These are phyloP conservation scores for Loripinus fragilis DNA, from an alignment of 2,888 invertebrate genomes.

Conservation along the genomic window DNA sequence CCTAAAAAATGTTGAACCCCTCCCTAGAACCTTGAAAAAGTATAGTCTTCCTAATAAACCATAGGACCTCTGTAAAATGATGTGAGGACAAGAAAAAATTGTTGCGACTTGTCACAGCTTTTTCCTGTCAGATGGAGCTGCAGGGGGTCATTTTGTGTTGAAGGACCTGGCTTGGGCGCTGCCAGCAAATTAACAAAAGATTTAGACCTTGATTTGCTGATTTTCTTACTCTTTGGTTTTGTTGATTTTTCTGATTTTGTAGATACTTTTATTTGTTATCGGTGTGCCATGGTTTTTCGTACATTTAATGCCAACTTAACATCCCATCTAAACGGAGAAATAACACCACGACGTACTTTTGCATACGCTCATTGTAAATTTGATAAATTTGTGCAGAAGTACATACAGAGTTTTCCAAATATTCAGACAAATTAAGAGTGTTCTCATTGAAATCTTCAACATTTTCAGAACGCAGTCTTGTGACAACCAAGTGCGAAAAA, in stretches of 20 bases:
- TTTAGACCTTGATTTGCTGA: neutral
- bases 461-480: neutral
- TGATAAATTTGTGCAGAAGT: neutral
- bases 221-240: neutral
- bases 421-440: neutral
- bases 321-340: neutral
- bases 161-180: neutral
- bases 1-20: too few species aligned
- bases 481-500: neutral
- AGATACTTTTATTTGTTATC: neutral
- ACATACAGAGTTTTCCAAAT: neutral
- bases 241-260: neutral
- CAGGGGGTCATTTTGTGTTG: neutral
- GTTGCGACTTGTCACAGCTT: too few species aligned
- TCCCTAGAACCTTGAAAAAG: too few species aligned
- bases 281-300: slow-evolving; percentile 2
- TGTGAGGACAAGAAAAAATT: too few species aligned
- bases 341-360: slow-evolving; percentile 2
- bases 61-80: too few species aligned
- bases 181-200: neutral
- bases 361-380: neutral
- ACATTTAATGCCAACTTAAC: neutral
- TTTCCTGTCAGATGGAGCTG: too few species aligned
- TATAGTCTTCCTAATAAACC: too few species aligned
- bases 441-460: neutral